A percentile compares a stretch with the other conserved stretches of the same genome.
phyloP scores from a whole-genome alignment of 1,140 invertebrate genomes.

The Oedothorax gibbosus region DNA sequence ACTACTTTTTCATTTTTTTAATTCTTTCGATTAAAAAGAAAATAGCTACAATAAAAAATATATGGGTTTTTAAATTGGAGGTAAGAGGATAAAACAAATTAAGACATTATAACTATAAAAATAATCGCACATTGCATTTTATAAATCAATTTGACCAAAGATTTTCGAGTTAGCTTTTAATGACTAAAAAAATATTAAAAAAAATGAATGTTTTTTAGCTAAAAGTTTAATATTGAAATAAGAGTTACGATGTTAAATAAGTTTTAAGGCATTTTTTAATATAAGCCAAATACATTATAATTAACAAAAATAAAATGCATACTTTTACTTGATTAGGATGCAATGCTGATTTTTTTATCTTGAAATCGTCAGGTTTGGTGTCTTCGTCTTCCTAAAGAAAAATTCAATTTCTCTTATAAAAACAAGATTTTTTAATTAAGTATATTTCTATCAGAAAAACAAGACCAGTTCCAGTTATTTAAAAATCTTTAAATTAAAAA shows the following conservation, averaged over 20 bases:
- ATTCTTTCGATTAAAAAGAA: no score
- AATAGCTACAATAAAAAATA: no score
- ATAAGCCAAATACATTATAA: neutral
- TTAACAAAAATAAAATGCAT: neutral
- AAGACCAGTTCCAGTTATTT: neutral
- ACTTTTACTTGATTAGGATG: slow-evolving; percentile 5
- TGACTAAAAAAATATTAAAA: no score
- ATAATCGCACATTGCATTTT: no score
- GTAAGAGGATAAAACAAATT: no score
- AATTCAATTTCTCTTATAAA: neutral
- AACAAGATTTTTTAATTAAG: slow-evolving; percentile 1
- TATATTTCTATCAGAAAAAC: neutral
- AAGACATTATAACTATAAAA: no score
- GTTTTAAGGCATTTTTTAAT: no score
- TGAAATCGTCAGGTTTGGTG: neutral
- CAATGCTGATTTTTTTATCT: neutral
- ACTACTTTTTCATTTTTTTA: no score
- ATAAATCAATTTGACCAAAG: no score
- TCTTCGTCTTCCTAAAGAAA: neutral
- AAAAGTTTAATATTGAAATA: neutral
- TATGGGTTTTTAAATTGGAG: no score
- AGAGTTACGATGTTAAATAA: neutral
- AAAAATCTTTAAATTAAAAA: no score
- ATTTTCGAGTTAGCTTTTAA: no score
- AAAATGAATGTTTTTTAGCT: neutral